These are phyloP conservation scores for Isurus oxyrinchus DNA, from an alignment of 2,113 vertebrate genomes.

Conservation along the genomic window DNA sequence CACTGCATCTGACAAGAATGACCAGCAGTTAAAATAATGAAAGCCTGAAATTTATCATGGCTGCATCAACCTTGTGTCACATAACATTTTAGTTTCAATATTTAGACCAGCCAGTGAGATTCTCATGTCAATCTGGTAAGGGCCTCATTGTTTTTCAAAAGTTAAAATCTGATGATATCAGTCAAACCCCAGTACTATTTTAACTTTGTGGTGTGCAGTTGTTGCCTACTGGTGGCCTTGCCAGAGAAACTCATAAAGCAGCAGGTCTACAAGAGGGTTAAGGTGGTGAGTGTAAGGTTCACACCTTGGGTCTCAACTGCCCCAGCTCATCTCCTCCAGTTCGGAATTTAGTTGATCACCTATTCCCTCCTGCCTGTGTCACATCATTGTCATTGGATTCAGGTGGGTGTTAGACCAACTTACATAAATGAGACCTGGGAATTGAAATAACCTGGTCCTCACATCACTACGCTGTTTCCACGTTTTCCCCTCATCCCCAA, in stretches of 20 bases:
- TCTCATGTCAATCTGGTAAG: background rate
- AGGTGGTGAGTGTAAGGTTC: background rate
- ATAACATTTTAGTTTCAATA: background rate
- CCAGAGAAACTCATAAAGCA: background rate
- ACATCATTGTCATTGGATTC: background rate
- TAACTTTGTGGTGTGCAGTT: background rate
- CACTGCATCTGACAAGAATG: background rate
- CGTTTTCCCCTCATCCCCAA: background rate
- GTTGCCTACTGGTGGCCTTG: background rate
- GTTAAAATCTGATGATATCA: background rate
- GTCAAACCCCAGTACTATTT: background rate
- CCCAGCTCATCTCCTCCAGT: background rate
- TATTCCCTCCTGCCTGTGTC: background rate
- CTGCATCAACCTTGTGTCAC: too few relatives aligned
- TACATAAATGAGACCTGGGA: background rate
- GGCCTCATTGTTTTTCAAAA: background rate
- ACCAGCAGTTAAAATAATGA: background rate
- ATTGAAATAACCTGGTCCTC: background rate
- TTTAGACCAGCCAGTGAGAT: background rate
- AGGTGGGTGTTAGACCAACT: background rate
- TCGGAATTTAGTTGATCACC: too few relatives aligned
- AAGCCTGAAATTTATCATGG: background rate
- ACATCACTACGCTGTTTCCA: background rate
- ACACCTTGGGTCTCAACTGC: background rate
- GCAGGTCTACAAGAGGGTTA: background rate